phyloP scores from a whole-genome alignment of 1,140 invertebrate species.

The Ruditapes philippinarum region DNA sequence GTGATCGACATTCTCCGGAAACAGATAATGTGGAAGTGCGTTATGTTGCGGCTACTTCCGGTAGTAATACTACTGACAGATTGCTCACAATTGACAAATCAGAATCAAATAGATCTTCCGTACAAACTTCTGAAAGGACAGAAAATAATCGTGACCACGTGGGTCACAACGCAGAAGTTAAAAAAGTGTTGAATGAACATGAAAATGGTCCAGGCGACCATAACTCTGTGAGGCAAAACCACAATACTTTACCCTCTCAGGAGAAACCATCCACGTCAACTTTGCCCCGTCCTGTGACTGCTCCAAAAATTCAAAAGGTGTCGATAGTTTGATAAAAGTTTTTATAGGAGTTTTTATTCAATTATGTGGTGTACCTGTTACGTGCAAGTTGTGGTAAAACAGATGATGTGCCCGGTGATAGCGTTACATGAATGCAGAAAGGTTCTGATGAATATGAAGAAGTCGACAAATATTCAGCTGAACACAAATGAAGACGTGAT shows the following conservation, averaged over 20 bases:
- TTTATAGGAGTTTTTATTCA: background rate
- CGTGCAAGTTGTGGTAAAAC: background rate
- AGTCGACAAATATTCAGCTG: background rate
- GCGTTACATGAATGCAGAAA: no score
- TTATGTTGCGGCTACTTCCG: conserved; percentile 79
- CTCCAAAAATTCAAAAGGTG: conserved; percentile 65
- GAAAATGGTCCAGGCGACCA: background rate
- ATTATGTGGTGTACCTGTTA: background rate
- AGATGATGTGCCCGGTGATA: background rate
- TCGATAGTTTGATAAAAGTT: conserved; percentile 61
- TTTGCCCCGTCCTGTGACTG: conserved; percentile 19
- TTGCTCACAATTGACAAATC: conserved; percentile 76
- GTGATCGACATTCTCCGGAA: conserved; percentile 75
- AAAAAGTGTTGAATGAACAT: background rate
- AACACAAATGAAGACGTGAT: background rate
- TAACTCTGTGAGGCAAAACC: conserved; percentile 42
- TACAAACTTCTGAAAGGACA: conserved; percentile 35
- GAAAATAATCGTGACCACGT: background rate
- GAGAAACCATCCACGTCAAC: conserved; percentile 41
- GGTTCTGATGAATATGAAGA: background rate
- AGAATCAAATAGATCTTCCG: conserved; percentile 46
- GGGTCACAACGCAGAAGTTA: conserved; percentile 19
- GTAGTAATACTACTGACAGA: conserved; percentile 82
- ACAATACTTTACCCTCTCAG: conserved; percentile 30
- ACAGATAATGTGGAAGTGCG: conserved; percentile 81